phyloP scores from a whole-genome alignment of 2,888 invertebrate species.

The Cheilosia vernalis region DNA sequence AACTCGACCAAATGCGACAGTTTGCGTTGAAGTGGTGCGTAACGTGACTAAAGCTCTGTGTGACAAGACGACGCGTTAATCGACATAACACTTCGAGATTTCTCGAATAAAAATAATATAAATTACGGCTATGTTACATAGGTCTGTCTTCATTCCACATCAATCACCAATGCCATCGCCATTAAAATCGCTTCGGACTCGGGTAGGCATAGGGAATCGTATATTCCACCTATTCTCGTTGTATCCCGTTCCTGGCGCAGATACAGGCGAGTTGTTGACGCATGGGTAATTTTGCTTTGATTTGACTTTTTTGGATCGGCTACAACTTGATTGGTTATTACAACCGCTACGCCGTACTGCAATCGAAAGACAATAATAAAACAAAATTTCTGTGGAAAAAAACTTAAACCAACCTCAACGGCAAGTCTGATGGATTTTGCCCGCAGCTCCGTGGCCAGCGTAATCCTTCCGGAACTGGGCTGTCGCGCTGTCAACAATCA shows the following conservation, averaged over 20 bases:
- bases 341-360: slow-evolving; percentile 98
- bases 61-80: too few relatives aligned
- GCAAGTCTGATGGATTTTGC: slow-evolving; percentile 98
- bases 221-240: slow-evolving; percentile 98
- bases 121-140: too few relatives aligned
- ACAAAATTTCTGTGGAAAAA: background rate
- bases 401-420: slow-evolving; percentile 89
- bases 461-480: slow-evolving; percentile 98
- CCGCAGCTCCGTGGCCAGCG: slow-evolving; percentile 94
- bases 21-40: too few relatives aligned
- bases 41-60: too few relatives aligned
- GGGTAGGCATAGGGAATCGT: slow-evolving; percentile 98
- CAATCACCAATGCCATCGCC: slow-evolving; percentile 97
- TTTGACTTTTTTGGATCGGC: slow-evolving; percentile 99
- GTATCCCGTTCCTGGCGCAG: slow-evolving; percentile 98
- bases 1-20: too few relatives aligned
- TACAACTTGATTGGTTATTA: slow-evolving; percentile 99
- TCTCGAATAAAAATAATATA: too few relatives aligned
- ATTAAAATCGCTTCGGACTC: slow-evolving; percentile 99
- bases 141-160: too few relatives aligned
- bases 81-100: too few relatives aligned
- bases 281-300: slow-evolving; percentile 98
- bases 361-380: slow-evolving; percentile 76
- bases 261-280: slow-evolving; percentile 97
- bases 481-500: slow-evolving; percentile 98